These are phyloP conservation scores for Lottia scabra DNA, from an alignment of 2,888 invertebrate genomes.

Conservation along the genomic window DNA sequence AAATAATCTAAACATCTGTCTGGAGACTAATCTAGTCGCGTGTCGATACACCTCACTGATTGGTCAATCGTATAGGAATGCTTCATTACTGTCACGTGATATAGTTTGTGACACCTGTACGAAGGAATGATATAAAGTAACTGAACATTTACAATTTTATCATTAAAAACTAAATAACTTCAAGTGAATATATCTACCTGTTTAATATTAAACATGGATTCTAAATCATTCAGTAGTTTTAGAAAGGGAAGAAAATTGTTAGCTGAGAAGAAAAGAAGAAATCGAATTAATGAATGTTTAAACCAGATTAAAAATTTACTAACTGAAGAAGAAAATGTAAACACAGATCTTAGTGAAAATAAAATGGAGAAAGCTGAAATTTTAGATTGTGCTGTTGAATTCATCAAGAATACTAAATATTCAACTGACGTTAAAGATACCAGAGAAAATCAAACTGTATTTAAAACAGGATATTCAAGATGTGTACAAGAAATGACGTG, in stretches of 20 bases:
- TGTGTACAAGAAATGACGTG: too few relatives aligned
- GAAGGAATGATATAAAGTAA: not conserved
- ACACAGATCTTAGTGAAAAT: too few relatives aligned
- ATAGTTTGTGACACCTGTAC: not conserved
- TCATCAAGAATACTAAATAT: too few relatives aligned
- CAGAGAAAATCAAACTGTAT: too few relatives aligned
- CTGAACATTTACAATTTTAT: not conserved
- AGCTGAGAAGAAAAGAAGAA: not conserved
- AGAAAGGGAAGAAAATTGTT: constrained; percentile 1
- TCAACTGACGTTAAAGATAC: too few relatives aligned
- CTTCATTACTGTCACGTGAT: not conserved
- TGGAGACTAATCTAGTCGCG: not conserved
- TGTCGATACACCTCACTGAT: not conserved
- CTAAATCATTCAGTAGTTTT: not conserved
- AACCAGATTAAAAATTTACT: not conserved
- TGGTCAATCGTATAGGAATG: not conserved
- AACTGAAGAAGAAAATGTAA: not conserved
- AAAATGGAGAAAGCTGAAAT: too few relatives aligned
- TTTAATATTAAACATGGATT: not conserved
- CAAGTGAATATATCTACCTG: not conserved
- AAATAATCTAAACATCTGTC: not conserved
- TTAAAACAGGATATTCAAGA: too few relatives aligned
- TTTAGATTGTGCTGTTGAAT: too few relatives aligned
- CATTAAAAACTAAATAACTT: not conserved
- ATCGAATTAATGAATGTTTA: not conserved